Base-by-base conservation (phyloP, 2,113 vertebrate species). In the Brachirus orientalis region DNA sequence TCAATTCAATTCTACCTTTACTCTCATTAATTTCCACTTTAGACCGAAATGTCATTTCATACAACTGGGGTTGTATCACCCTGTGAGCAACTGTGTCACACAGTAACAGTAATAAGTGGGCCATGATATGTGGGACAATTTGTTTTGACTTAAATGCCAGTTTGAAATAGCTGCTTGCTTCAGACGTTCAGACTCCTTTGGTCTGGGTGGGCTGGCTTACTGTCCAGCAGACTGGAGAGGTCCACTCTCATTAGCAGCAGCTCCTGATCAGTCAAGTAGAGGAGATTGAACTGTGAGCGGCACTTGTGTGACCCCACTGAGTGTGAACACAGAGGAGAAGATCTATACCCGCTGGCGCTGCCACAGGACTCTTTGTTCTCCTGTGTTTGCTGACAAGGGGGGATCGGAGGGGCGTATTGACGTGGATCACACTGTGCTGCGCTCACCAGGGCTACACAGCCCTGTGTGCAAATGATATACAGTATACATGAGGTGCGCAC, bases 301-400 rank as follows among this genome's bases (percentile, higher is more conserved):
- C 69, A 81, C 83, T 80, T 80, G 79, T 54, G 81, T 90, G 89
- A 91, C 84, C 86, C 84, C 55, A 48, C 75, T 75, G 82, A 78
- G 81, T 20, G 50, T 76, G 64, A 88, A 90, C 83, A 89, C 82
- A 90, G 79, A 44, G 37, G 63, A 83, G 77, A 80, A 87, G 89
- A 92, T 92, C 89, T 89, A 90, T 79, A 79, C 68, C 88, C 77
- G 46, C 86, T 66, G 88, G 81, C 75, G 40, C 72, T 76, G 86
- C 86, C 84, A 81, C 65, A 54, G 82, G 79, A 64, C 69, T 72
- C 86, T 91, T 92, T 91, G 86, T 92, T 90, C 88, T 84, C 35
- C 63, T 44, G 54, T 83, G 83, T 86, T 78, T 81, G 79, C 83
- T 87, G 87, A 91, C 75, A 52, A 44, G 61, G 52, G 58, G 57